A percentile compares a stretch with the other conserved stretches of the same genome.
Conservation (phyloP, 2,113 vertebrate species). For the Anarrhichthys ocellatus region DNA sequence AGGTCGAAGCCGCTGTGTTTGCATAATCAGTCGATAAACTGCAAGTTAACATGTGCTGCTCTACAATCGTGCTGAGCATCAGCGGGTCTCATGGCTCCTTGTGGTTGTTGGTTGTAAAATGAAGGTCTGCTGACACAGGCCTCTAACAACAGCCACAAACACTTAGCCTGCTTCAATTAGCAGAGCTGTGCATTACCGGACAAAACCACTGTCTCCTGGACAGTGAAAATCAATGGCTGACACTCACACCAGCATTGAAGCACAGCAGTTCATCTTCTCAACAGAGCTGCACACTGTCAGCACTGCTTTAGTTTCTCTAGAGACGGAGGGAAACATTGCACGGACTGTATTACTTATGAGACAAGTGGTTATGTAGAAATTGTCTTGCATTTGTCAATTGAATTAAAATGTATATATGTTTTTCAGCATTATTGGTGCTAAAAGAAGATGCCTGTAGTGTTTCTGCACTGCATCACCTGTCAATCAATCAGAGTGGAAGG, state of each 20-base stretch:
- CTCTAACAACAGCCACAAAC: constrained; percentile 51
- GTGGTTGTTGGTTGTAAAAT: constrained; percentile 52
- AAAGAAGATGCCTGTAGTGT: not conserved
- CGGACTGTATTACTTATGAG: too few species aligned
- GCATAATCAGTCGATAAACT: constrained; percentile 30
- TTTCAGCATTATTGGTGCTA: not conserved
- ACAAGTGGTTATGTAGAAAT: not conserved
- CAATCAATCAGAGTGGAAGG: not conserved
- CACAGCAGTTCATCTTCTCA: constrained; percentile 7
- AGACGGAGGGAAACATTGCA: not conserved
- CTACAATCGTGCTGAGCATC: constrained; percentile 4
- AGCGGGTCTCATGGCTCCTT: constrained; percentile 13
- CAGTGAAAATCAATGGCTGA: constrained; percentile 48
- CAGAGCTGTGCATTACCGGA: constrained; percentile 40
- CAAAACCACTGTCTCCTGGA: constrained; percentile 60
- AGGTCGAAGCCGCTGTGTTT: constrained; percentile 39
- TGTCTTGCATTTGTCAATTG: not conserved
- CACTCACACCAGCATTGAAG: constrained; percentile 14
- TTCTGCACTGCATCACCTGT: not conserved
- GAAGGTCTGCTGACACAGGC: constrained; percentile 61
- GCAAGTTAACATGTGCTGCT: constrained; percentile 24
- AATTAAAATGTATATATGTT: not conserved
- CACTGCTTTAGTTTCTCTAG: not conserved
- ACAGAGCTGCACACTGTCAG: not conserved
- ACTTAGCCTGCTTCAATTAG: constrained; percentile 61